Base-by-base conservation (phyloP, 1,140 invertebrate genomes). In the Aphidius gifuensis region DNA sequence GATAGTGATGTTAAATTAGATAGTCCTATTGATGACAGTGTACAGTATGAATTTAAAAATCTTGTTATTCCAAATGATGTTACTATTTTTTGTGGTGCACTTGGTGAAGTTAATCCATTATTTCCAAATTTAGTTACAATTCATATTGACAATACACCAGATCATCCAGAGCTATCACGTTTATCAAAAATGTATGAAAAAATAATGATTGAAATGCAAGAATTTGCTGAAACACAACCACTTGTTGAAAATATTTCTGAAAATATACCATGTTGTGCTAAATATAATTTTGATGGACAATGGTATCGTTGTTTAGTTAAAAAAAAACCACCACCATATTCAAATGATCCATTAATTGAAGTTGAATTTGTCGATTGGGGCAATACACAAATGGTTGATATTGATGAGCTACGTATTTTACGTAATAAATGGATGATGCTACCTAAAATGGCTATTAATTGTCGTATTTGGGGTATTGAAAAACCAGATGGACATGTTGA, bases 321-420 rank as follows among this genome's bases (percentile, higher is more conserved):
- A 1, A 11, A 45, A 45, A 45, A 6, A 32, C 23, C 23, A 32
- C 23, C 16, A 8, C 49, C 49, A 32, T 50, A 23, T 50, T 40
- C n/a, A 21, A 43, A 16, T 9, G 42, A 40, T 51, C 23, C 48
- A 8, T 43, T 51, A 9, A 77, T 85, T 60, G 66, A 77, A 5
- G 82, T 89, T 2, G 71, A 80, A 60, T 88, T 85, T 67, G 74
- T 90, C 2, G 88, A 90, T 70, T 89, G 84, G 65, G 88, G 87
- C 0, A 88, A 89, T 61, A 71, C 79, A 56, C 83, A 85, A 65
- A 50, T 56, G 6, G 6, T 66, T 4, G 32, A 66, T 47, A 32
- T 46, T 6, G 16, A 57, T 38, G 40, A 67, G 53, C 53, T 79
- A 11, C 61, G 64, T 23, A 11, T n/a, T 1, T 53, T 71, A 4